Conservation (phyloP, 2,797 vertebrate species). For the Gastrophryne carolinensis region DNA sequence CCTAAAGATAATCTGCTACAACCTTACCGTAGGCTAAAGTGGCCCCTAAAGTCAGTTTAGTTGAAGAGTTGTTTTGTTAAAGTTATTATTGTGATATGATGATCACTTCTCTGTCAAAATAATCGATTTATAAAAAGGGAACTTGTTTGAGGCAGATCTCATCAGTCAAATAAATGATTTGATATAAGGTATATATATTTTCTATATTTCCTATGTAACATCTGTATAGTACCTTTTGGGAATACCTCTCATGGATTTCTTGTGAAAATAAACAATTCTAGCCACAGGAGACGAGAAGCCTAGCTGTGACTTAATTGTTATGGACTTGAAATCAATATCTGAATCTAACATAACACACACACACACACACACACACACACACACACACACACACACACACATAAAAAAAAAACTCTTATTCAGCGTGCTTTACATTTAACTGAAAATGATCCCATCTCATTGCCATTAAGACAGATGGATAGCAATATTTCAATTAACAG, state of each 20-base stretch:
- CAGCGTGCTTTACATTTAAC: neutral
- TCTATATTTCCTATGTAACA: neutral
- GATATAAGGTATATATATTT: neutral
- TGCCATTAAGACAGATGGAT: constrained; percentile 16
- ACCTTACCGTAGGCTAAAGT: too few species aligned
- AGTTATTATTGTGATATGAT: too few species aligned
- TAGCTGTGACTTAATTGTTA: neutral
- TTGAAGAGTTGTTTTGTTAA: too few species aligned
- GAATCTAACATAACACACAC: neutral
- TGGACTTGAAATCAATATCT: neutral
- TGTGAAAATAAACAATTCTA: neutral
- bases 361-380: constrained; percentile 11
- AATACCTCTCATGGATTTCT: neutral
- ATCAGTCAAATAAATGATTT: neutral
- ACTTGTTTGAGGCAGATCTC: too few species aligned
- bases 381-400: neutral
- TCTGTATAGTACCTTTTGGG: neutral
- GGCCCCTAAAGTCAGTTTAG: too few species aligned
- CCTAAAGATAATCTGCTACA: too few species aligned
- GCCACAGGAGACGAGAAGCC: neutral
- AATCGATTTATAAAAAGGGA: too few species aligned
- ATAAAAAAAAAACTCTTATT: too few species aligned
- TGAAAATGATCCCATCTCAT: neutral
- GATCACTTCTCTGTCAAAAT: too few species aligned
- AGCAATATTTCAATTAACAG: constrained; percentile 14